Evolutionary conservation across 2,888 invertebrate genomes (phyloP).

Genomic region (Tholera decimalis): DNA sequence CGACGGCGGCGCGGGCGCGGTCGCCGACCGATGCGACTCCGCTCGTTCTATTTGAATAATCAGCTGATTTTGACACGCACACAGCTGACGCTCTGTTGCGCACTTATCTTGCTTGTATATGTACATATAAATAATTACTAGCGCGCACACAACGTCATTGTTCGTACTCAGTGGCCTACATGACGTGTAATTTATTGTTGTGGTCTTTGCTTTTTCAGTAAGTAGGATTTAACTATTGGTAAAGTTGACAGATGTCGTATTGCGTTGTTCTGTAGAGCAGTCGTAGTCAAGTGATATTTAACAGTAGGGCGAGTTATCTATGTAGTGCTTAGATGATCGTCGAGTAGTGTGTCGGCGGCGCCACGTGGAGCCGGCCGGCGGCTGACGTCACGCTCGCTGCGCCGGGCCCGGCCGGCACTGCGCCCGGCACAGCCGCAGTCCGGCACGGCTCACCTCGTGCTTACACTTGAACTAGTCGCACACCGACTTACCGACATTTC

Average conservation of each 20-base stretch:
- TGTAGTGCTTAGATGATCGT: conserved; percentile 61
- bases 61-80: conserved; percentile 92
- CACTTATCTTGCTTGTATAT: conserved; percentile 82
- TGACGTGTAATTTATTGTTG: conserved; percentile 69
- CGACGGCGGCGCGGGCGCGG: conserved; percentile 74
- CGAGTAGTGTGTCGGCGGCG: conserved; percentile 69
- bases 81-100: conserved; percentile 88
- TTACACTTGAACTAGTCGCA: conserved; percentile 81
- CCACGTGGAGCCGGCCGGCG: conserved; percentile 82
- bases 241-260: conserved; percentile 27
- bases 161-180: conserved; percentile 68
- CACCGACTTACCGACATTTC: conserved; percentile 75
- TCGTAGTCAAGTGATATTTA: conserved; percentile 4
- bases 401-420: conserved; percentile 46
- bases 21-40: conserved; percentile 84
- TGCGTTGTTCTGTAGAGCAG: conserved; percentile 1
- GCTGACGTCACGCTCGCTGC: conserved; percentile 78
- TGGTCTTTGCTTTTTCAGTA: conserved; percentile 52
- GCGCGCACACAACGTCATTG: conserved; percentile 71
- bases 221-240: conserved; percentile 33
- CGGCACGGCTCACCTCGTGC: conserved; percentile 70
- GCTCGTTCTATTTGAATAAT: conserved; percentile 91
- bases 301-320: conserved; percentile 22
- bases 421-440: conserved; percentile 56
- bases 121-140: conserved; percentile 72